Base-by-base conservation (phyloP, 2,888 invertebrate genomes). In the Chesias legatella region DNA sequence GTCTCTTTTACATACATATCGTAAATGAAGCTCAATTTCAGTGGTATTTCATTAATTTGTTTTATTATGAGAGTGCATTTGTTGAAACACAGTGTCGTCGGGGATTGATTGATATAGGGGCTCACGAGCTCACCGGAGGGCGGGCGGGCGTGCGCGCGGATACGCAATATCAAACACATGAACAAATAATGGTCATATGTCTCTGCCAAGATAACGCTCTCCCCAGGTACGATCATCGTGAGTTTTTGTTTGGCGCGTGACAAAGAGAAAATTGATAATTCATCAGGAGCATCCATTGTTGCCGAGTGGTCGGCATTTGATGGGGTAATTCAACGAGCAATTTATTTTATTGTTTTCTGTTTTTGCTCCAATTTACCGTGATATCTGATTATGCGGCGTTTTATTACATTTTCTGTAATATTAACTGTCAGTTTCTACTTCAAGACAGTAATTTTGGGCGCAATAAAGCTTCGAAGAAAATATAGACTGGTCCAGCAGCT, bases 241-340 rank as follows among this genome's bases (percentile, higher is more conserved):
- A 74, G 75, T 79, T 81, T 81, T 81, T 80, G 80, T 82, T 79
- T 79, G 77, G 72, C 64, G 63, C 67, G 77, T 74, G 76, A 81
- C 78, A 79, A 79, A 80, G 75, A 73, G 80, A 74, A 79, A 81
- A 82, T 81, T 80, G 79, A 79, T 80, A 81, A 79, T 82, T 80
- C 77, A 80, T 79, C 79, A 77, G 73, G 66, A 67, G 58, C 64
- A 57, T 60, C 67, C 61, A 72, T 79, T 79, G 79, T 79, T 67
- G 63, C 65, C 59, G 66, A 73, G 67, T 68, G 69, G 56, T 68
- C 66, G 70, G 56, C 67, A 64, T 73, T 72, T 73, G 77, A 79
- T 75, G 70, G 66, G 51, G 64, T 68, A 66, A 73, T 75, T 76
- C 70, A 69, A 66, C 64, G 66, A 62, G 59, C 69, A 63, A 71